These are phyloP conservation scores for Chaetops frenatus DNA, from an alignment of 2,113 vertebrate species.

Conservation along the genomic window DNA sequence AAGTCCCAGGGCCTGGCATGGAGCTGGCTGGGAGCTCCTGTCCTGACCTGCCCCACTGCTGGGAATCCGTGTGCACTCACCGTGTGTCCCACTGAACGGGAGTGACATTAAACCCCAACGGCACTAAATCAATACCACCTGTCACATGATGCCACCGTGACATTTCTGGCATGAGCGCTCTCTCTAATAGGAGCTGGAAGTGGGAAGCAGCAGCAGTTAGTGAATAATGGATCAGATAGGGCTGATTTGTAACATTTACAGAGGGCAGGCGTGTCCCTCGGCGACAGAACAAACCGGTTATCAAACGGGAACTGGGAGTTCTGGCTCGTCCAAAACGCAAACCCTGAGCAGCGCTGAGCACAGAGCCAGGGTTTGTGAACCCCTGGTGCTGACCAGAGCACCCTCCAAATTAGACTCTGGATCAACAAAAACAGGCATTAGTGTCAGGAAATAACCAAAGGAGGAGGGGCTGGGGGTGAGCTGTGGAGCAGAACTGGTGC, in stretches of 20 bases:
- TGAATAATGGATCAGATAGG: constrained; percentile 43
- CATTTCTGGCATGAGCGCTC: neutral
- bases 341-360: rapidly evolving
- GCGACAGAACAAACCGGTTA: constrained; percentile 8
- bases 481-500: neutral
- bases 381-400: neutral
- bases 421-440: neutral
- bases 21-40: neutral
- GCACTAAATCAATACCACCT: neutral
- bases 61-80: neutral
- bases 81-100: neutral
- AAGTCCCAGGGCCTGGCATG: neutral
- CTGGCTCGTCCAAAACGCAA: neutral
- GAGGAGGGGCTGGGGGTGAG: neutral
- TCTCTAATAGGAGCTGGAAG: neutral
- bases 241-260: neutral
- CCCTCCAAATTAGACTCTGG: neutral
- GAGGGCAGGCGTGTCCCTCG: neutral
- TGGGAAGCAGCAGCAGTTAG: constrained; percentile 30
- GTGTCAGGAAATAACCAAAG: neutral
- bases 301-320: neutral
- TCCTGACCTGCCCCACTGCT: neutral
- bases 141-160: constrained; percentile 14
- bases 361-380: rapidly evolving
- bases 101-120: neutral